These are phyloP conservation scores for Alligator mississippiensis DNA, from an alignment of 2,113 vertebrate species.

Conservation along the genomic window DNA sequence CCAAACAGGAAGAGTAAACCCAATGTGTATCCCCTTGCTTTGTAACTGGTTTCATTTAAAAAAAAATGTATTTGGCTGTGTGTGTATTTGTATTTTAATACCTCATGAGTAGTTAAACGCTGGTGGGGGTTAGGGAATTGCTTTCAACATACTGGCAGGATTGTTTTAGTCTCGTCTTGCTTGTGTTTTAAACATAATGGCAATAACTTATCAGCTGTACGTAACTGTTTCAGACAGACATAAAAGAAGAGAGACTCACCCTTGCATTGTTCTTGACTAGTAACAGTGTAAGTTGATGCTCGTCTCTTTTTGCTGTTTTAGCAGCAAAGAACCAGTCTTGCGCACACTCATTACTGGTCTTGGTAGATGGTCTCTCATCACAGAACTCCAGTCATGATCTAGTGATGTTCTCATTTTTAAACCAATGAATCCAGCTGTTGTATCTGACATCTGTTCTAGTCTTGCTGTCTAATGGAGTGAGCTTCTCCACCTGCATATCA, in stretches of 20 bases:
- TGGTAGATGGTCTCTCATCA: neutral
- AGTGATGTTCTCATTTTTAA: slow-evolving; percentile 69
- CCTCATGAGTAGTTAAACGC: slow-evolving; percentile 79
- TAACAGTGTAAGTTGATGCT: slow-evolving; percentile 20
- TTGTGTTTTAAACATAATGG: slow-evolving; percentile 78
- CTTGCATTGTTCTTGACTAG: neutral
- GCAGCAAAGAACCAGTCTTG: slow-evolving; percentile 28
- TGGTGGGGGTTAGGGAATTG: slow-evolving; percentile 54
- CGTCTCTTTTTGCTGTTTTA: slow-evolving; percentile 5
- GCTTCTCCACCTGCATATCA: slow-evolving; percentile 80
- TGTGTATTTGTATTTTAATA: slow-evolving; percentile 78
- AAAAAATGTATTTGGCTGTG: slow-evolving; percentile 52
- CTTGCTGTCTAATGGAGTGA: slow-evolving; percentile 76
- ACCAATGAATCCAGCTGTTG: slow-evolving; percentile 63
- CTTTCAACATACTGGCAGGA: slow-evolving; percentile 62
- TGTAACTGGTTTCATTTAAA: slow-evolving; percentile 66
- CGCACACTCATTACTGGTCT: neutral
- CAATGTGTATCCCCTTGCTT: slow-evolving; percentile 53
- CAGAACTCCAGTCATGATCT: slow-evolving; percentile 27
- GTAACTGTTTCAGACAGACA: slow-evolving; percentile 57
- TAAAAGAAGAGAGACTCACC: slow-evolving; percentile 30
- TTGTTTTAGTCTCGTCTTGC: slow-evolving; percentile 74
- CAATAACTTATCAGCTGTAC: slow-evolving; percentile 83
- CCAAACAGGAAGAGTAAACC: slow-evolving; percentile 70
- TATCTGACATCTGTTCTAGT: slow-evolving; percentile 73